phyloP scores from a whole-genome alignment of 2,797 vertebrate species.

The Champsocephalus gunnari region DNA sequence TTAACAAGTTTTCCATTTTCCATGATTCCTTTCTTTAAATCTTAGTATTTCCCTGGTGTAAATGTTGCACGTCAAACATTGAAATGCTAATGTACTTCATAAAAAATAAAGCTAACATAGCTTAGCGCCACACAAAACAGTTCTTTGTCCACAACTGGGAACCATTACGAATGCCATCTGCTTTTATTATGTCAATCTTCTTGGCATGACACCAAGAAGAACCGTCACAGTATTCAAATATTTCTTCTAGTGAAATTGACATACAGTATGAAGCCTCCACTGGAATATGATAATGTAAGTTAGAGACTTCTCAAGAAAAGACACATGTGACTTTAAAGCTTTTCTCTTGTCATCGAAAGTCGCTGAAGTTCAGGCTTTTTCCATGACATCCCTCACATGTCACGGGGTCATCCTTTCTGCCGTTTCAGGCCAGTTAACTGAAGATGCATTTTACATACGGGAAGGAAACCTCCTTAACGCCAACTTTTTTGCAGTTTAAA shows the following conservation, averaged over 20 bases:
- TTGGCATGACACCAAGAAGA: constrained; percentile 9
- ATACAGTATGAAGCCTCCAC: constrained; percentile 33
- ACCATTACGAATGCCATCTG: constrained; percentile 15
- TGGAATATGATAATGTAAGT: constrained; percentile 10
- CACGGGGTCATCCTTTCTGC: constrained; percentile 47
- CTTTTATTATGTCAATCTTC: constrained; percentile 18
- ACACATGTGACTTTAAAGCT: constrained; percentile 33
- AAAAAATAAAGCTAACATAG: neutral
- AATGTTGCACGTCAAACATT: neutral
- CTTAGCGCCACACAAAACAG: constrained; percentile 11
- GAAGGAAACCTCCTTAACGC: constrained; percentile 22
- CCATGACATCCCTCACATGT: constrained; percentile 4
- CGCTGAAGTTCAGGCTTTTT: constrained; percentile 18
- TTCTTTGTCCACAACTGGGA: constrained; percentile 14
- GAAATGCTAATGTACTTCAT: neutral
- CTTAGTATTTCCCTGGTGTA: accelerated
- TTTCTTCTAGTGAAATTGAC: constrained; percentile 39
- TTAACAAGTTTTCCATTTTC: neutral
- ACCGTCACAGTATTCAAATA: constrained; percentile 39
- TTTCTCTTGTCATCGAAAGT: constrained; percentile 27
- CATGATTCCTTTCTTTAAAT: neutral
- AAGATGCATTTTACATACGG: constrained; percentile 4
- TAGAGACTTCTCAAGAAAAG: constrained; percentile 17
- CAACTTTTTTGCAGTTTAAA: neutral
- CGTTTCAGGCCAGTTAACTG: constrained; percentile 13